Conservation (phyloP, 64 coral and sea anemone genomes). For the Anthopleura sola region DNA sequence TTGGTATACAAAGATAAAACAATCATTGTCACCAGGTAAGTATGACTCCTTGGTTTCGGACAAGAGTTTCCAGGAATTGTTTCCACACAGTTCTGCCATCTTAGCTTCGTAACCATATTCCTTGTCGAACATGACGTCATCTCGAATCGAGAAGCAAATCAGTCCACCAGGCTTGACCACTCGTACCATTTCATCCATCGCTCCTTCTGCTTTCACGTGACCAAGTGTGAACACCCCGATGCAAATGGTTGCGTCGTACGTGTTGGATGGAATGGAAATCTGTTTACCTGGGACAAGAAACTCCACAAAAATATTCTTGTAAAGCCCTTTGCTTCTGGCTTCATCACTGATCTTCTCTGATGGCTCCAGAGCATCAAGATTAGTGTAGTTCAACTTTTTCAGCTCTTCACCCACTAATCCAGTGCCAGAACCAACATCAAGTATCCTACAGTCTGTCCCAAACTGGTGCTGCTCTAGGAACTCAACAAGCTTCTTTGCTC, state of each 20-base stretch:
- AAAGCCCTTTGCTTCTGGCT: constrained; percentile 73
- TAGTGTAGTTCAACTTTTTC: constrained; percentile 55
- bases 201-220: constrained; percentile 78
- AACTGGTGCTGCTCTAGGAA: constrained; percentile 47
- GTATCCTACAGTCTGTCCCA: constrained; percentile 41
- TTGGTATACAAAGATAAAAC: no score
- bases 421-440: constrained; percentile 90
- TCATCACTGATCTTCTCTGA: constrained; percentile 47
- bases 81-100: neutral
- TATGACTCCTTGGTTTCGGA: constrained; percentile 43
- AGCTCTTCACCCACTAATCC: constrained; percentile 65
- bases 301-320: constrained; percentile 53
- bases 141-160: constrained; percentile 71
- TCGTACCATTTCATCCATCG: constrained; percentile 92
- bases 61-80: constrained; percentile 60
- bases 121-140: constrained; percentile 63
- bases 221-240: constrained; percentile 64
- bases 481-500: constrained; percentile 14
- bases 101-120: neutral
- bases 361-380: constrained; percentile 73
- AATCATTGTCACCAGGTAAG: no score
- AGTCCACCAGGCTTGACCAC: constrained; percentile 70
- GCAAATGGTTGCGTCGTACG: neutral
- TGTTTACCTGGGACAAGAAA: neutral
- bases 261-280: no score